Evolutionary conservation across 2,113 vertebrate genomes (phyloP), one percentile per base, ranked within the genome.

Genomic region (Mobula birostris): DNA sequence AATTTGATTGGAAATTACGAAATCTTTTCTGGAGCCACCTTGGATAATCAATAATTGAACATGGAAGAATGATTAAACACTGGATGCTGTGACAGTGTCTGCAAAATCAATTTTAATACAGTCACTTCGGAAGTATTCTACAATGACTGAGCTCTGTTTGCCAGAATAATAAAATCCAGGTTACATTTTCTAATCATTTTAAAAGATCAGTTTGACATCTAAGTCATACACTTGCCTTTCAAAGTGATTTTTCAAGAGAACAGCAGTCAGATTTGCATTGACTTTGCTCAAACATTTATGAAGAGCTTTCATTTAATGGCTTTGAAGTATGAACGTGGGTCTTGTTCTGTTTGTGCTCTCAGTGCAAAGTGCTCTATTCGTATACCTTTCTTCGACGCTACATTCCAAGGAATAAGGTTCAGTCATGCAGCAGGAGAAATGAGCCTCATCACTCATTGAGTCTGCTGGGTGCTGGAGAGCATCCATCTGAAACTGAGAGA

Each of bases 271-370:
- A 93, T 76, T 56, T 76, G 40, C 91, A 74, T 93, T 17, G 32
- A 48, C 32, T 72, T 63, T 48, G 36, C 32, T 93, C 48, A 74
- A 93, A 74, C 91, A 93, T 93, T 74, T 74, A 76, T 72, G 40
- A 76, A 93, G 91, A 93, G 9, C 91, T 93, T 40, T 74, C 85
- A 93, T 76, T 93, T 93, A 74, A 15, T 70, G 21, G 5, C 70
- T 93, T 74, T 74, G 72, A 90, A 93, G 40, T 94, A 94, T 95
- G 95, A 96, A 95, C 95, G 95, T 95, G 76, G 40, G 94, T 32
- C 92, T 96, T 96, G 92, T 94, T 96, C 94, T 95, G 94, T 27
- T 77, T 70, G 63, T 94, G 94, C 95, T 94, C 94, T 96, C 95
- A 5, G 0, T 94, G 68, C 70, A 94, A 32, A 95, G 94, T 76